Evolutionary conservation across 2,888 invertebrate genomes (phyloP).

Genomic region (Drosophila maculinotata): DNA sequence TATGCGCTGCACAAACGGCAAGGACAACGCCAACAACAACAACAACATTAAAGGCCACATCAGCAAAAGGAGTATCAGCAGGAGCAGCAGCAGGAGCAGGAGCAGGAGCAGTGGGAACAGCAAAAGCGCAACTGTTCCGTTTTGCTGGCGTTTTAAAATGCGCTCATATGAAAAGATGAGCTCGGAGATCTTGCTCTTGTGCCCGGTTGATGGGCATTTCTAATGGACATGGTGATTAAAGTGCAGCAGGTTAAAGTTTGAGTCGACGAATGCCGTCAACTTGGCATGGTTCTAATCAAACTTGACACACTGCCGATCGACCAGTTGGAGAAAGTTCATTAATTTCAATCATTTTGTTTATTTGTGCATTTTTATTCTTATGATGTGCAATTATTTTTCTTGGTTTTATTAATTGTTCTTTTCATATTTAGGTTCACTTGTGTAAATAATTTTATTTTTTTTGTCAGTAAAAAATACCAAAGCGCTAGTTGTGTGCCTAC

Average conservation of each 20-base stretch:
- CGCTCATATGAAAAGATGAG: constrained; percentile 40
- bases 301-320: no score
- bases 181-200: constrained; percentile 13
- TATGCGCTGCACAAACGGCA: constrained; percentile 48
- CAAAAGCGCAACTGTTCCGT: constrained; percentile 24
- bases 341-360: no score
- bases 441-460: no score
- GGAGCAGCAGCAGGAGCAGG: constrained; percentile 18
- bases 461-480: no score
- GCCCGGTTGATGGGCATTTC: constrained; percentile 17
- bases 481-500: no score
- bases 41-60: constrained; percentile 23
- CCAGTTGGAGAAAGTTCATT: no score
- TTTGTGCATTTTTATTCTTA: no score
- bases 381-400: no score
- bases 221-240: constrained; percentile 15
- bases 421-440: no score
- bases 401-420: no score
- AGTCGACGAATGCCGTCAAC: no score
- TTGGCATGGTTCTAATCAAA: no score
- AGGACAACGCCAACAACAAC: constrained; percentile 11
- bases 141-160: constrained; percentile 49
- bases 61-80: constrained; percentile 7
- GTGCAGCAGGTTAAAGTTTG: background rate
- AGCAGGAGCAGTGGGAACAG: constrained; percentile 19